Base-by-base conservation (phyloP, 2,113 vertebrate species). In the Corythaixoides concolor region DNA sequence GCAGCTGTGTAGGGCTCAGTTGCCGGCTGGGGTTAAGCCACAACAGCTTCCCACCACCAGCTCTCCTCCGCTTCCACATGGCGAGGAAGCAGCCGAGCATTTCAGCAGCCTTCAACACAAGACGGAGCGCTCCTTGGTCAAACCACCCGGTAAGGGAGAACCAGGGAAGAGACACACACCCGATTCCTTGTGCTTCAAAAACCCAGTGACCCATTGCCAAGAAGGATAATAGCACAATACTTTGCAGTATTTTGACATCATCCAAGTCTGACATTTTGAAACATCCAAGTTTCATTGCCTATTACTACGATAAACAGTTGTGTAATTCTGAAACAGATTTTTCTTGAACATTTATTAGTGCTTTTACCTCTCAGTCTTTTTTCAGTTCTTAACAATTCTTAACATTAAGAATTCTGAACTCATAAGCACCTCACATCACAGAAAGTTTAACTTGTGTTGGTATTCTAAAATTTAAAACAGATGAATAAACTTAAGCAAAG, bases 61-160 rank as follows among this genome's bases (percentile, higher is more conserved):
- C 53, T 73, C 73, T 45, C 41, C 41, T 11, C 10, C 24, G 4
- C 15, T 33, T 67, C 23, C 32, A 19, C 41, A 26, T 0, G 0
- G 13, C 15, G 1, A 49, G 7, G 35, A 70, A 50, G 28, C 16
- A 53, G 45, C 2, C 47, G 22, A 72, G 58, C 39, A 58, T 24
- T 20, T 63, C 69, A 70, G n/a, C 56, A 58, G 15, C 43, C 22
- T 45, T 49, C 45, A 43, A 5, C 1, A 67, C 27, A 30, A 53
- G 63, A 12, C 37, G 20, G 13, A 22, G 49, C 17, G 32, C 55
- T 30, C 27, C 56, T 27, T 35, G n/a, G 58, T n/a, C 52, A 63
- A 70, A 63, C 24, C 27, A 21, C 14, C 26, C 2, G 5, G 33
- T 3, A 24, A 50, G 73, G 49, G 19, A 58, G 23, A 81, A 58